These are phyloP conservation scores for Virgularia gustaviana DNA, from an alignment of 92 coral and sea anemone species.

Conservation along the genomic window DNA sequence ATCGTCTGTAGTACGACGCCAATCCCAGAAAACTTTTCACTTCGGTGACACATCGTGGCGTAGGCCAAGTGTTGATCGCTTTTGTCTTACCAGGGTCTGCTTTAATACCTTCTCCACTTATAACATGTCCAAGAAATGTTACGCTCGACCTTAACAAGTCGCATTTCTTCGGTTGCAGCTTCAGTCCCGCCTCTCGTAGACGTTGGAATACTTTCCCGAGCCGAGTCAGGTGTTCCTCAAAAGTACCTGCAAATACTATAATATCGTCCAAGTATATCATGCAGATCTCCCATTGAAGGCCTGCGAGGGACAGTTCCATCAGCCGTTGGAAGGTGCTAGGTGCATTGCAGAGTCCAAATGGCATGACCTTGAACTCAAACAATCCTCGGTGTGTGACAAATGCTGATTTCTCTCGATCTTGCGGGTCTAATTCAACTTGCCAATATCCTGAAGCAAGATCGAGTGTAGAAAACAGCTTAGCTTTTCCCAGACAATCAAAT, in stretches of 20 bases:
- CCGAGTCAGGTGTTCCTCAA: constrained; percentile 18
- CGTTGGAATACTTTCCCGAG: constrained; percentile 15
- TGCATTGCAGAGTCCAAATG: constrained; percentile 41
- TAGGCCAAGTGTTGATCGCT: constrained; percentile 2
- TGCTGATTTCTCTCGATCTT: constrained; percentile 39
- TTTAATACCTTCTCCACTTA: constrained; percentile 16
- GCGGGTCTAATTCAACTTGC: constrained; percentile 45
- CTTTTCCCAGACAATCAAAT: constrained; percentile 31
- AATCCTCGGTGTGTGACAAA: constrained; percentile 43
- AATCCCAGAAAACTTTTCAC: constrained; percentile 1
- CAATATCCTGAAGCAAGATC: constrained; percentile 47
- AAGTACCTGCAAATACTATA: neutral
- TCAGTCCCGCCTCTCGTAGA: constrained; percentile 15
- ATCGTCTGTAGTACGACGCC: constrained; percentile 3
- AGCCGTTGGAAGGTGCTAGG: constrained; percentile 43
- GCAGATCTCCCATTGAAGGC: constrained; percentile 35
- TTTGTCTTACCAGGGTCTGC: constrained; percentile 3
- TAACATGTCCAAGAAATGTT: constrained; percentile 37
- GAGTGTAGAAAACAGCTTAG: constrained; percentile 37
- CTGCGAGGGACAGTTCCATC: constrained; percentile 45
- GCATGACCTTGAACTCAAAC: constrained; percentile 41
- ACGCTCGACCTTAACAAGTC: constrained; percentile 21
- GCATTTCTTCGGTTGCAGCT: constrained; percentile 22
- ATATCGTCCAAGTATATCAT: constrained; percentile 42
- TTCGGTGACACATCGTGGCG: neutral